These are phyloP conservation scores for Atrina japonica DNA, from an alignment of 2,888 invertebrate genomes.

Conservation along the genomic window DNA sequence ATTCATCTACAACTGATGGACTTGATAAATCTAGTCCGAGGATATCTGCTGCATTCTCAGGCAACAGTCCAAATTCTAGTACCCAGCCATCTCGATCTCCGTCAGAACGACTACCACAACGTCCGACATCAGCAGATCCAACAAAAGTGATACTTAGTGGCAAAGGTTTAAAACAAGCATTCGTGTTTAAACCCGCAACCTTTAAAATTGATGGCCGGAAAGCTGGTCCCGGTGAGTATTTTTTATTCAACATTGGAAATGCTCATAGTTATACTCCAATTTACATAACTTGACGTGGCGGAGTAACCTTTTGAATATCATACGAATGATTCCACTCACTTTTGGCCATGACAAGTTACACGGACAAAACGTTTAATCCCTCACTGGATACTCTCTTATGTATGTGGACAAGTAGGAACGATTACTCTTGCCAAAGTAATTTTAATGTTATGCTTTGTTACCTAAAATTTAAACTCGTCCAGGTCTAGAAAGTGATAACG, in stretches of 20 bases:
- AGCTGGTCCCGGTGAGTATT: conserved; percentile 60
- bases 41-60: conserved; percentile 6
- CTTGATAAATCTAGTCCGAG: conserved; percentile 5
- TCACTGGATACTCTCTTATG: too few relatives aligned
- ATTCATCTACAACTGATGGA: conserved; percentile 16
- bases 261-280: too few relatives aligned
- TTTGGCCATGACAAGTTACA: too few relatives aligned
- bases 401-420: too few relatives aligned
- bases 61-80: conserved; percentile 26
- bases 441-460: too few relatives aligned
- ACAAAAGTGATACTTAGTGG: conserved; percentile 69
- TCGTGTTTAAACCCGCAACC: conserved; percentile 63
- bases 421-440: too few relatives aligned
- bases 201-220: conserved; percentile 69
- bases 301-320: too few relatives aligned
- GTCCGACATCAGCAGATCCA: conserved; percentile 19
- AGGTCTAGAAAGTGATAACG: too few relatives aligned
- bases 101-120: not conserved
- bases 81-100: conserved; percentile 27
- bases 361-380: too few relatives aligned
- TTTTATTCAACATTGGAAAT: not conserved
- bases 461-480: too few relatives aligned
- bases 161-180: conserved; percentile 68
- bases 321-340: too few relatives aligned
- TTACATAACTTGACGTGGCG: too few relatives aligned